Evolutionary conservation across 35 echinoderm and acorn worm species (phyloP).

Genomic region (Holothuria glaberrima): DNA sequence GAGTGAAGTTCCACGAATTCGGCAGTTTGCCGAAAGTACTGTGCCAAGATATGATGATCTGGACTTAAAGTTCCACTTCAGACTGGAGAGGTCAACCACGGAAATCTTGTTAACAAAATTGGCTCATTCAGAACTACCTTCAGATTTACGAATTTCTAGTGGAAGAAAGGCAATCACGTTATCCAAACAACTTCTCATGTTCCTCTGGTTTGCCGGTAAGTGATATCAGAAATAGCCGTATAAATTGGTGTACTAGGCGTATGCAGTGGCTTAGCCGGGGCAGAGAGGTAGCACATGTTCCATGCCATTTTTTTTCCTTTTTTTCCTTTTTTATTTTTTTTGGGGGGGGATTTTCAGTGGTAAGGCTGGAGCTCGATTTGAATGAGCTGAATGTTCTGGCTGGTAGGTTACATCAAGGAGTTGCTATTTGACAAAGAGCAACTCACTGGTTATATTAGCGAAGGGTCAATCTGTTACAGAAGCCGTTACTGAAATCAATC

Average conservation of each 20-base stretch:
- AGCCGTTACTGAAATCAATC: too few relatives aligned
- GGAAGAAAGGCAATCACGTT: constrained; percentile 5
- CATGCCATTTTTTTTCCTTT: background rate
- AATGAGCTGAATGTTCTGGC: background rate
- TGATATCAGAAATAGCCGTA: background rate
- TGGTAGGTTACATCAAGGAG: too few relatives aligned
- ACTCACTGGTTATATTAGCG: too few relatives aligned
- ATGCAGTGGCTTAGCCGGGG: background rate
- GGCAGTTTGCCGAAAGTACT: too few relatives aligned
- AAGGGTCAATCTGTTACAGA: too few relatives aligned
- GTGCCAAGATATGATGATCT: too few relatives aligned
- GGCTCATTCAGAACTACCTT: too few relatives aligned
- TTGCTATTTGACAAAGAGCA: too few relatives aligned
- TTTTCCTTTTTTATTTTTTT: too few relatives aligned
- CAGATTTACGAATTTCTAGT: too few relatives aligned
- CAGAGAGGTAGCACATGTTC: background rate
- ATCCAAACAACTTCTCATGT: constrained; percentile 17
- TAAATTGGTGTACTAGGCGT: background rate
- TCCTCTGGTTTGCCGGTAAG: background rate
- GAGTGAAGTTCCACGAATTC: too few relatives aligned
- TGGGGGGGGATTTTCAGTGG: background rate
- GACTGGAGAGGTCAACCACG: background rate
- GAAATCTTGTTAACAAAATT: constrained; percentile 22
- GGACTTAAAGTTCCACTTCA: background rate
- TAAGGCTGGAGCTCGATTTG: background rate